Evolutionary conservation across 2,888 invertebrate species (phyloP), one percentile per base, ranked within the genome.

Genomic region (Lasius platythorax): DNA sequence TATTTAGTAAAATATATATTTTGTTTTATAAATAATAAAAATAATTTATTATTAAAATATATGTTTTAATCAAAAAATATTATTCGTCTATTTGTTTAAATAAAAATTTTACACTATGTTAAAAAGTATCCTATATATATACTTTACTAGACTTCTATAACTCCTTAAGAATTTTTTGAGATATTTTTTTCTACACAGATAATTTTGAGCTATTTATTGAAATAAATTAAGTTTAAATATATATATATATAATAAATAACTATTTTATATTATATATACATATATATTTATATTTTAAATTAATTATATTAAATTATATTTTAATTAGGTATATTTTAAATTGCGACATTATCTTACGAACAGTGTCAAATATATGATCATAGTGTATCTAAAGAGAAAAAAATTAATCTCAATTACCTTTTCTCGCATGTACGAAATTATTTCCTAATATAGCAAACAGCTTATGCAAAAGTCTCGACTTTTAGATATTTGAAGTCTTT

Each of bases 401-500:
- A 46, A 30, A 53, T 37, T 74, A 63, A 28, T 0, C 61, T n/a
- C 1, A 11, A 18, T 18, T 11, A 58, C 8, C 8, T n/a, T 9
- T 40, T 11, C 3, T 18, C 4, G 18, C 9, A 70, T 6, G 12
- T 53, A 33, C 11, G 18, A 11, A 56, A 15, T 37, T 12, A 33
- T 12, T 23, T 28, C 43, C 4, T 70, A 70, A 50, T 23, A 8
- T 56, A 23, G 9, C 15, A n/a, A 15, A n/a, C 18, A 53, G 37
- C 1, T 6, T n/a, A 23, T 9, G 1, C 23, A 15, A 0, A 15
- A 23, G 2, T 3, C 9, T 18, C 2, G 5, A 68, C 9, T 15
- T 70, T 53, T 53, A 70, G 30, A 11, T 68, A 11, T 12, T 53
- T 72, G 53, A 67, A 68, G 18, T 53, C 15, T 33, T 53, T n/a